phyloP scores from a whole-genome alignment of 2,888 invertebrate species.

The Volucella zonaria region DNA sequence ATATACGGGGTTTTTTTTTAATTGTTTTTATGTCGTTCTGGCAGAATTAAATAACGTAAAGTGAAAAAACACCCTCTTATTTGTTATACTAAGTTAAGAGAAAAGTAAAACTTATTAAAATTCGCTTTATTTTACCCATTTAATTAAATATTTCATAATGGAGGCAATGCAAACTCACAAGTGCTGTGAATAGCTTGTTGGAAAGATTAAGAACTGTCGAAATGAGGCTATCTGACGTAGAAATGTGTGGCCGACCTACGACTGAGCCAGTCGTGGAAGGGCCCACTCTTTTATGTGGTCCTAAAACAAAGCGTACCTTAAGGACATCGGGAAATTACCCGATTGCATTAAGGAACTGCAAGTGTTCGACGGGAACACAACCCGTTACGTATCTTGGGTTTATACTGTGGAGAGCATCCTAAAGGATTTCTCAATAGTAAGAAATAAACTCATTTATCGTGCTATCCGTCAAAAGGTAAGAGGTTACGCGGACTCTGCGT shows the following conservation, averaged over 20 bases:
- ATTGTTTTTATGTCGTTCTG: no score
- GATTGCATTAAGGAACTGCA: constrained; percentile 21
- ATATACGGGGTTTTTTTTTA: no score
- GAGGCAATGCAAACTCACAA: not conserved
- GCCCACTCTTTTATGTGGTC: not conserved
- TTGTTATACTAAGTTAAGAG: no score
- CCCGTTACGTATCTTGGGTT: not conserved
- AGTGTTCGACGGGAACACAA: not conserved
- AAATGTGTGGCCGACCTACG: not conserved
- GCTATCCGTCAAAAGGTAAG: not conserved
- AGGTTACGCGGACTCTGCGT: not conserved
- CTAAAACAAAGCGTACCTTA: not conserved
- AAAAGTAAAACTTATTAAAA: no score
- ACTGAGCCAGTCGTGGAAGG: not conserved
- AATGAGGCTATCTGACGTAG: not conserved
- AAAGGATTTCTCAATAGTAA: not conserved
- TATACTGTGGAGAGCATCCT: not conserved
- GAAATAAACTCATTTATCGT: not conserved
- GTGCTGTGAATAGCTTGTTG: not conserved
- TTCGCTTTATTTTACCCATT: no score
- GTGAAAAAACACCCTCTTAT: no score
- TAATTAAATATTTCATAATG: not conserved
- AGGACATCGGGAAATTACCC: constrained; percentile 8
- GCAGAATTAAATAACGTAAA: no score
- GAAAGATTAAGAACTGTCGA: not conserved